Percentiles rank a stretch among this genome's conserved stretches.
Evolutionary conservation across 2,113 vertebrate genomes (phyloP).

Genomic region (Actenoides lindsayi): DNA sequence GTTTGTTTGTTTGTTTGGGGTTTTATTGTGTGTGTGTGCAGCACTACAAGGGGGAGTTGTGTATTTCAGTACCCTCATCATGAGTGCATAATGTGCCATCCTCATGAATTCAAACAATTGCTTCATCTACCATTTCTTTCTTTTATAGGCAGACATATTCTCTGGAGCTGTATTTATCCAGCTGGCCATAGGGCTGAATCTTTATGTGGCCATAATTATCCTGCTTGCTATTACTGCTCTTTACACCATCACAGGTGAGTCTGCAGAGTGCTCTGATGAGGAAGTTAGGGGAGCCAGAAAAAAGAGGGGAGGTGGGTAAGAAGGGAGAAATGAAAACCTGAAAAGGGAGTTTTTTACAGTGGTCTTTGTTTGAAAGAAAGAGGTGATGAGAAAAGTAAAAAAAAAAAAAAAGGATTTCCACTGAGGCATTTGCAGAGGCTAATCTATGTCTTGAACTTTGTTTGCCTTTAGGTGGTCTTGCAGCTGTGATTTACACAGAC

Average conservation of each 20-base stretch:
- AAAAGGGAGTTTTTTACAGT: not conserved
- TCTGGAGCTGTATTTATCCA: slow-evolving; percentile 95
- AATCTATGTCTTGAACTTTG: not conserved
- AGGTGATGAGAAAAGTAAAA: not conserved
- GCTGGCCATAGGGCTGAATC: slow-evolving; percentile 86
- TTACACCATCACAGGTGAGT: slow-evolving; percentile 94
- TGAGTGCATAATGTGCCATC: not conserved
- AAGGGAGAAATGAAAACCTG: not conserved
- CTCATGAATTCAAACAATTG: not conserved
- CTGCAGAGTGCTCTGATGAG: not conserved
- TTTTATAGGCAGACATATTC: slow-evolving; percentile 90
- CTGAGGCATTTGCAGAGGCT: not conserved
- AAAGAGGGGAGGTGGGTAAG: not conserved
- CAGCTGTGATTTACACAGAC: slow-evolving; percentile 98
- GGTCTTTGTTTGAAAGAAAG: not conserved
- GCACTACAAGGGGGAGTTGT: not conserved
- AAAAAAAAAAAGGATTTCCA: not conserved
- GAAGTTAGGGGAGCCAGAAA: not conserved
- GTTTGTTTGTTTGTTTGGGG: not conserved
- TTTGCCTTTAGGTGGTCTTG: slow-evolving; percentile 83
- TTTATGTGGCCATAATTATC: slow-evolving; percentile 90
- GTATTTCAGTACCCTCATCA: not conserved
- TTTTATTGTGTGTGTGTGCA: not conserved
- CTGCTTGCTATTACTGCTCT: slow-evolving; percentile 87
- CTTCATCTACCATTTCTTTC: not conserved